phyloP scores from a whole-genome alignment of 1,140 invertebrate species.

The Calosoma granatense region DNA sequence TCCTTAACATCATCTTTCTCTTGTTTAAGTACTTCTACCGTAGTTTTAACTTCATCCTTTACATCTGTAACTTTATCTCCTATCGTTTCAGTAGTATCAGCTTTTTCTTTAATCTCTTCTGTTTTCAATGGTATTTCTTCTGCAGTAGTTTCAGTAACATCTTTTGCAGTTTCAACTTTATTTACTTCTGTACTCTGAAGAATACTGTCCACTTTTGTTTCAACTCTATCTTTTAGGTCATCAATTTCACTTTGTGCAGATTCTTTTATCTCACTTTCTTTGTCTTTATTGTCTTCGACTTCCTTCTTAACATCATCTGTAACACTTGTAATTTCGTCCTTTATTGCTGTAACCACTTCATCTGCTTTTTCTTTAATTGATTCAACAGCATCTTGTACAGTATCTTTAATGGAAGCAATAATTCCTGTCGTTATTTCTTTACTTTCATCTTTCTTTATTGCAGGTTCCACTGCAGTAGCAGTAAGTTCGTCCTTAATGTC shows the following conservation, averaged over 20 bases:
- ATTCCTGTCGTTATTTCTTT: conserved; percentile 17
- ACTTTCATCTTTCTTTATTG: conserved; percentile 17
- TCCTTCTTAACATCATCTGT: conserved; percentile 13
- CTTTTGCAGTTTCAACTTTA: background rate
- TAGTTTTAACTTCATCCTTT: background rate
- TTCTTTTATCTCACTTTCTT: conserved; percentile 15
- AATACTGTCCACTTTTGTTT: too few species aligned
- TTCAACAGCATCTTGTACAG: background rate
- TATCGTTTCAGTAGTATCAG: background rate
- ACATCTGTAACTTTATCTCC: conserved; percentile 7
- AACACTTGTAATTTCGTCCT: conserved; percentile 14
- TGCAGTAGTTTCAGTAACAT: background rate
- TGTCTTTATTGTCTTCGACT: conserved; percentile 11
- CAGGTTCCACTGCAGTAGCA: background rate
- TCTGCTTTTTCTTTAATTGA: conserved; percentile 1
- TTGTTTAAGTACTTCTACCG: background rate
- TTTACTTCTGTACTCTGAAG: too few species aligned
- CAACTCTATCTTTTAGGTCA: conserved; percentile 1
- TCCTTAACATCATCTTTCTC: conserved; percentile 14
- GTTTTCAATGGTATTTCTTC: too few species aligned
- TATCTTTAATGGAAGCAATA: background rate
- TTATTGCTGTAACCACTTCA: conserved; percentile 12
- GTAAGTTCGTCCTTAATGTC: conserved; percentile 17
- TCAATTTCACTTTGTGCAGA: too few species aligned
- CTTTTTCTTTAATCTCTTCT: too few species aligned